Evolutionary conservation across 2,113 vertebrate genomes (phyloP), one percentile per base, ranked within the genome.

Genomic region (Microtus oregoni): DNA sequence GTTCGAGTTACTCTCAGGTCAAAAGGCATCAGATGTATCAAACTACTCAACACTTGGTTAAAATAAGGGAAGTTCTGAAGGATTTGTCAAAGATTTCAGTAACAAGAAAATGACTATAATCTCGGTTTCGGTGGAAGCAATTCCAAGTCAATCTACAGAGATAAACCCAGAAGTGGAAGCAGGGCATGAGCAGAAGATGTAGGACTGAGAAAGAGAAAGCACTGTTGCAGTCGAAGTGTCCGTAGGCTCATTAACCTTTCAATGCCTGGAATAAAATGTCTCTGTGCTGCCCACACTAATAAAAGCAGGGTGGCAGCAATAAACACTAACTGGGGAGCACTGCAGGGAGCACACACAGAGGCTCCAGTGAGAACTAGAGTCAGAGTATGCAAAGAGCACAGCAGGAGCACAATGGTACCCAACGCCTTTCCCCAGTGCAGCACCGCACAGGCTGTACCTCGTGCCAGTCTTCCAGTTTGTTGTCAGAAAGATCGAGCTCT

Each of bases 401-500:
- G 32, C 85, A n/a, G n/a, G 44, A 70, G 50, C 20, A 22, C 10
- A 68, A 32, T 0, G 70, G 50, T 63, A 87, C 47, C 0, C 61
- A 22, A 20, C 68, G 72, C 15, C 1, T 35, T 14, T 93, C 77
- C 79, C 47, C 10, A 47, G 63, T 0, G 24, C 73, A 41, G 12
- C 2, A 3, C 50, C 7, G 22, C n/a, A 61, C 86, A 30, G 50
- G 0, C 91, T 97, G 97, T 98, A 99, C 99, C 99, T 99, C 99
- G 0, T 98, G 98, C 99, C 99, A 99, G 98, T 99, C 99, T 95
- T 99, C 98, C 1, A 99, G 99, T 72, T 99, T 99, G 96, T 99
- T 99, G 98, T 99, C 98, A 97, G 99, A 99, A 96, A 99, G 98
- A 98, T 99, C 99, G 61, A 99, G 98, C 96, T 99, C 99, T 0